phyloP scores from a whole-genome alignment of 2,797 vertebrate species.

The Pagetopsis macropterus region DNA sequence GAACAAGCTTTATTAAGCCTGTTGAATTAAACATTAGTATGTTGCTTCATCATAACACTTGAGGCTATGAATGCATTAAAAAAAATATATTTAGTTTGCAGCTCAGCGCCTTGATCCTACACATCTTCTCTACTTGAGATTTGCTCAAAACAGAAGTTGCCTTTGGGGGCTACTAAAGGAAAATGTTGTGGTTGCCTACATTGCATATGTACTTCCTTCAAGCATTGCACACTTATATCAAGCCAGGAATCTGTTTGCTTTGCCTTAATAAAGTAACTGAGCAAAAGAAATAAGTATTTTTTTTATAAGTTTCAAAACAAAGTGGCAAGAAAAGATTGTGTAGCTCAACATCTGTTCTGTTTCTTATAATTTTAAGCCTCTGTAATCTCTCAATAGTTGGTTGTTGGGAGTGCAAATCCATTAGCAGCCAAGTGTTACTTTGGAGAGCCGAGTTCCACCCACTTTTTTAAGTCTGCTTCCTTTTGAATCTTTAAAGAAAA shows the following conservation, averaged over 20 bases:
- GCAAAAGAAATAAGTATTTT: conserved; percentile 7
- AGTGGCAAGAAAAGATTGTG: conserved; percentile 36
- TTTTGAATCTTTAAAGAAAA: conserved; percentile 34
- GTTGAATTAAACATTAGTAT: conserved; percentile 26
- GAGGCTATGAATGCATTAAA: conserved; percentile 19
- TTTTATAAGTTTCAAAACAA: conserved; percentile 26
- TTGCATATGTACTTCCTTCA: conserved; percentile 11
- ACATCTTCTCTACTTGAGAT: conserved; percentile 27
- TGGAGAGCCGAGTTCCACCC: conserved; percentile 11
- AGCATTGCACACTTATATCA: conserved; percentile 19
- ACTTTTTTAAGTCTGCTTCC: conserved; percentile 23
- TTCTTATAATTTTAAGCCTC: conserved; percentile 35
- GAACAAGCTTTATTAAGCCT: background rate
- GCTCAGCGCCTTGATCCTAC: conserved; percentile 27
- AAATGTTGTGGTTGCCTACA: conserved; percentile 27
- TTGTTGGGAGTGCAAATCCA: conserved; percentile 43
- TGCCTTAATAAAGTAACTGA: conserved; percentile 6
- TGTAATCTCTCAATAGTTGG: conserved; percentile 49
- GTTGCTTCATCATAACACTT: conserved; percentile 19
- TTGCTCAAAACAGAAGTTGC: conserved; percentile 42
- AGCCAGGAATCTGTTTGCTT: conserved; percentile 20
- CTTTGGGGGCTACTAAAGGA: conserved; percentile 28
- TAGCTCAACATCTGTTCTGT: conserved; percentile 42
- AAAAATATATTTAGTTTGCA: conserved; percentile 34
- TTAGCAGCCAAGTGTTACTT: conserved; percentile 32